Evolutionary conservation across 2,888 invertebrate species (phyloP), one percentile per base, ranked within the genome.

Genomic region (Andrena hattorfiana): DNA sequence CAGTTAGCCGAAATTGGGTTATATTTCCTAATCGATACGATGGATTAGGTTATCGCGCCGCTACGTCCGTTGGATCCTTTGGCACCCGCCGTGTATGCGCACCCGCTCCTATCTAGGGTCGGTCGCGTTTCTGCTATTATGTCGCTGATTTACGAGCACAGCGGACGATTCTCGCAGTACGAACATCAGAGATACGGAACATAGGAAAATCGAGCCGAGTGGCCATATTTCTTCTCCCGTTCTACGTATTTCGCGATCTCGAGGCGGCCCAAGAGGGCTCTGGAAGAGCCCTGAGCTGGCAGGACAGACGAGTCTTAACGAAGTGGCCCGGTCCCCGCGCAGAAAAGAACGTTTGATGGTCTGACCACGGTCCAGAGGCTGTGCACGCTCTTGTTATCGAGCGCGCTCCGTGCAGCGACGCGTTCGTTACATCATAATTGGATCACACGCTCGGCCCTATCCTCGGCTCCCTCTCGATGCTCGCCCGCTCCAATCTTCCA

Each of bases 401-500:
- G 71, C 83, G 81, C 64, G 79, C 68, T 80, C 76, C 66, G 77
- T 79, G 75, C 79, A 83, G 83, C 81, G 85, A 83, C 82, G 86
- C 88, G 86, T 87, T 86, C 89, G 90, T 91, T 90, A 90, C 89
- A 87, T 91, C 89, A 91, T 91, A 91, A 92, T 92, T 92, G 92
- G 91, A 92, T 92, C 91, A 92, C 91, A 92, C 91, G 91, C 89
- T 90, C 88, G 86, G 86, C 84, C 86, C 88, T 86, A 87, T 90
- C 88, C 85, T 79, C 86, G 83, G 86, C 86, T 56, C 83, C 42
- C 42, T 42, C 42, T 42, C 42, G 42, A 42, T 42, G 86, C 32
- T 30, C 16, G 85, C 88, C 87, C 89, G 87, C 89, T 90, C 91
- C 92, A 92, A 92, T 92, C 91, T 92, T 92, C 92, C 92, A 92